Percentiles rank a stretch among this genome's conserved stretches.
Evolutionary conservation across 2,113 vertebrate genomes (phyloP).

Genomic region (Poicephalus meyeri): DNA sequence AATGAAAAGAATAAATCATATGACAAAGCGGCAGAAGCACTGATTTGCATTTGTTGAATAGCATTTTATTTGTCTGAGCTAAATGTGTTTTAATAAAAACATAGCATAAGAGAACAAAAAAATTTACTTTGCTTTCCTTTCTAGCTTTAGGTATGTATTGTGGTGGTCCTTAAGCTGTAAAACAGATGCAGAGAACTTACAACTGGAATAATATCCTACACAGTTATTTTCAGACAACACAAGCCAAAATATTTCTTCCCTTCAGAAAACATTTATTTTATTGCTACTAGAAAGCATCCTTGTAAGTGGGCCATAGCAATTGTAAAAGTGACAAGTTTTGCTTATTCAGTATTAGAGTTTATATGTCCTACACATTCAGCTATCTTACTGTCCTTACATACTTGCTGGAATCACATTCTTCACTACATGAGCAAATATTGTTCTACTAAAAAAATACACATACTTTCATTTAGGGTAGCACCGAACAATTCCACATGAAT

Average conservation of each 20-base stretch:
- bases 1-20: constrained; percentile 48
- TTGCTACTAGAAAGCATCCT: neutral
- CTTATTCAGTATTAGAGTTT: neutral
- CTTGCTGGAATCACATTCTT: neutral
- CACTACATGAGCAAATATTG: neutral
- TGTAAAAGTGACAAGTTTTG: neutral
- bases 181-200: neutral
- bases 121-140: neutral
- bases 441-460: neutral
- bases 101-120: neutral
- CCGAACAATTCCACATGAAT: neutral
- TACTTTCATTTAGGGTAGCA: neutral
- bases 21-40: constrained; percentile 16
- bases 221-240: neutral
- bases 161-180: neutral
- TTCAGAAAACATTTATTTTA: neutral
- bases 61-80: neutral
- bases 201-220: neutral
- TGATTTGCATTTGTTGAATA: constrained; percentile 5
- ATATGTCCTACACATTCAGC: neutral
- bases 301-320: neutral
- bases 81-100: constrained; percentile 16
- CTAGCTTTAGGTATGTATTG: neutral
- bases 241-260: neutral
- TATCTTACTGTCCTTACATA: neutral